Conservation (phyloP, 2,888 invertebrate genomes). For the Drosophila eohydei region DNA sequence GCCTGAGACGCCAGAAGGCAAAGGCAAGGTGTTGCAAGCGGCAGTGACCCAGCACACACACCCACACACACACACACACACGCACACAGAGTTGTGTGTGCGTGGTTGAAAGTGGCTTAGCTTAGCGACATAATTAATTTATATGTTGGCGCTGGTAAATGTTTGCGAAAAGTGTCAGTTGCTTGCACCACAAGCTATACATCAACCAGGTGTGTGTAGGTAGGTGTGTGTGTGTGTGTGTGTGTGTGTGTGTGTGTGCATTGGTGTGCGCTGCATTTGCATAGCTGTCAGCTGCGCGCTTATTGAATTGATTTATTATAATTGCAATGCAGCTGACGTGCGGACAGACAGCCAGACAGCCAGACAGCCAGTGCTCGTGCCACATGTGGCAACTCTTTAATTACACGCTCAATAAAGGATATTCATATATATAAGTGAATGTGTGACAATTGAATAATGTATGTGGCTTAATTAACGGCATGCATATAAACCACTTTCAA, state of each 20-base stretch:
- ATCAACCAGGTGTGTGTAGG: slow-evolving; percentile 40
- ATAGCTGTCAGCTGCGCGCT: slow-evolving; percentile 55
- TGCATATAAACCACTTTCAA: slow-evolving; percentile 47
- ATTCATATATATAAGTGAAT: background rate
- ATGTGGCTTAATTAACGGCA: slow-evolving; percentile 45
- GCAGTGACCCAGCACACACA: slow-evolving; percentile 10
- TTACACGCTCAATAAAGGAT: slow-evolving; percentile 24
- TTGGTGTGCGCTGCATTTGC: slow-evolving; percentile 42
- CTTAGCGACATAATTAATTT: slow-evolving; percentile 74
- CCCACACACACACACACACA: too few species aligned
- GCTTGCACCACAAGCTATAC: slow-evolving; percentile 58
- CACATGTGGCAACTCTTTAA: slow-evolving; percentile 34
- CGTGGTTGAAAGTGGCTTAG: slow-evolving; percentile 12
- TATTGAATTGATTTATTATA: slow-evolving; percentile 75
- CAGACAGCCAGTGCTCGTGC: background rate
- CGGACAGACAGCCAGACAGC: slow-evolving; percentile 19
- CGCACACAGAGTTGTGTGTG: background rate
- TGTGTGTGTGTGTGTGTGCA: slow-evolving; percentile 11
- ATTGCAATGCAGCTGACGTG: slow-evolving; percentile 72
- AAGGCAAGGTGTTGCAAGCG: slow-evolving; percentile 19
- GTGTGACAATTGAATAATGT: slow-evolving; percentile 28
- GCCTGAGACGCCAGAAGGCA: background rate
- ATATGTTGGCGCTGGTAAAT: slow-evolving; percentile 56
- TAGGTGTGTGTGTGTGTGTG: slow-evolving; percentile 16
- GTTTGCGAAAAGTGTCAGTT: slow-evolving; percentile 77